These are phyloP conservation scores for Eilema caniola DNA, from an alignment of 2,888 invertebrate genomes.

Conservation along the genomic window DNA sequence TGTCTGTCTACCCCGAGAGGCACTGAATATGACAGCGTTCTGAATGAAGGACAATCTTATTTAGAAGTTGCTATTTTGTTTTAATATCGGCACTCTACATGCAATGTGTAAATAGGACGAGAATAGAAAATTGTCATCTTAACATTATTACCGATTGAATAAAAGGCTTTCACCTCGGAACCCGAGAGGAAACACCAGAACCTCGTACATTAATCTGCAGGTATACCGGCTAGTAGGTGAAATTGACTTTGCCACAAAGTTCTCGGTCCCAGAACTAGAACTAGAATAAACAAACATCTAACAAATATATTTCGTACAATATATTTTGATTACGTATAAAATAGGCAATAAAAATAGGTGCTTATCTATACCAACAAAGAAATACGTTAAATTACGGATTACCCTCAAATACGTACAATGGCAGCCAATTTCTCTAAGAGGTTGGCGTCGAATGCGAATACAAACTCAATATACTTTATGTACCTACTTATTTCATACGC, in stretches of 20 bases:
- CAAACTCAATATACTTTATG: constrained; percentile 50
- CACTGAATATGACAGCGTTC: not conserved
- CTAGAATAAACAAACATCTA: not conserved
- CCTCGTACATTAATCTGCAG: no score
- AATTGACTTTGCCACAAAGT: not conserved
- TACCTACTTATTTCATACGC: constrained; percentile 49
- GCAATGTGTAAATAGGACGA: not conserved
- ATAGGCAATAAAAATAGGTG: constrained; percentile 30
- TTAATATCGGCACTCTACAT: not conserved
- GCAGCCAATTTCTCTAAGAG: constrained; percentile 59
- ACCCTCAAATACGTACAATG: constrained; percentile 45
- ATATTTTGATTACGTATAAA: constrained; percentile 19
- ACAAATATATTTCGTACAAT: not conserved
- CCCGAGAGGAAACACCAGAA: no score
- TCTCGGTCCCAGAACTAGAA: not conserved
- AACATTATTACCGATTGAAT: no score
- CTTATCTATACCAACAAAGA: constrained; percentile 42
- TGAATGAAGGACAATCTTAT: not conserved
- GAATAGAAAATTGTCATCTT: no score
- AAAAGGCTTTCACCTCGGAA: no score
- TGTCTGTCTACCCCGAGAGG: not conserved
- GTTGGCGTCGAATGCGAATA: constrained; percentile 53
- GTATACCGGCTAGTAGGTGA: not conserved
- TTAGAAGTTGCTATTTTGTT: not conserved
- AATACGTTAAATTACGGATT: constrained; percentile 47